Evolutionary conservation across 2,888 invertebrate genomes (phyloP).

Genomic region (Stenodema calcarata): DNA sequence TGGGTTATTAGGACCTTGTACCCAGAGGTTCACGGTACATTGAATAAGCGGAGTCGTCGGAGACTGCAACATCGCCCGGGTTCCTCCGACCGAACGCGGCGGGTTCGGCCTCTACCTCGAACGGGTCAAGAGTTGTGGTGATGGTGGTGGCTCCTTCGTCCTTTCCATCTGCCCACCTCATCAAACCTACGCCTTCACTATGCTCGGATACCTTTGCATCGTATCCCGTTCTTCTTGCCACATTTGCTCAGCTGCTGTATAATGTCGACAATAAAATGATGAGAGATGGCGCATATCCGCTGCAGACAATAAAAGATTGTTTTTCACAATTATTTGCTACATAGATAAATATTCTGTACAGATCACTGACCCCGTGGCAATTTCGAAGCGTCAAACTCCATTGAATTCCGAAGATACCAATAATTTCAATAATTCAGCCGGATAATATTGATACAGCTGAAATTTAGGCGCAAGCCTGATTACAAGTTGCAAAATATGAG

Average conservation of each 20-base stretch:
- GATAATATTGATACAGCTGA: too few relatives aligned
- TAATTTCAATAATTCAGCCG: too few relatives aligned
- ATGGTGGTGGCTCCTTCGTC: not conserved
- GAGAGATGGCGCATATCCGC: too few relatives aligned
- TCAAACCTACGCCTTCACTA: not conserved
- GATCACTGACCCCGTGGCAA: too few relatives aligned
- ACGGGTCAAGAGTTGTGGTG: not conserved
- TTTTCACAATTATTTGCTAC: too few relatives aligned
- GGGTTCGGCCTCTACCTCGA: not conserved
- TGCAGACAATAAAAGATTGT: too few relatives aligned
- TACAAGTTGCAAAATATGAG: too few relatives aligned
- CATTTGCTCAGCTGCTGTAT: not conserved
- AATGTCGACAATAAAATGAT: too few relatives aligned
- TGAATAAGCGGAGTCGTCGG: not conserved
- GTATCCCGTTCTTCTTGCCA: not conserved
- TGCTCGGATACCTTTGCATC: not conserved
- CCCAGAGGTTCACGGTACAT: not conserved
- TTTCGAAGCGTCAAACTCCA: too few relatives aligned
- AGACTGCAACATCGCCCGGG: not conserved
- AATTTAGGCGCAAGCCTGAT: too few relatives aligned
- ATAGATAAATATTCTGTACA: too few relatives aligned
- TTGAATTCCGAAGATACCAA: too few relatives aligned
- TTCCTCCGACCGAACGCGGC: not conserved
- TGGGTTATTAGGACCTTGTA: not conserved
- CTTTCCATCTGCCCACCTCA: not conserved